Evolutionary conservation across 2,888 invertebrate genomes (phyloP), one percentile per base, ranked within the genome.

Genomic region (Ennomos fuscantarius): DNA sequence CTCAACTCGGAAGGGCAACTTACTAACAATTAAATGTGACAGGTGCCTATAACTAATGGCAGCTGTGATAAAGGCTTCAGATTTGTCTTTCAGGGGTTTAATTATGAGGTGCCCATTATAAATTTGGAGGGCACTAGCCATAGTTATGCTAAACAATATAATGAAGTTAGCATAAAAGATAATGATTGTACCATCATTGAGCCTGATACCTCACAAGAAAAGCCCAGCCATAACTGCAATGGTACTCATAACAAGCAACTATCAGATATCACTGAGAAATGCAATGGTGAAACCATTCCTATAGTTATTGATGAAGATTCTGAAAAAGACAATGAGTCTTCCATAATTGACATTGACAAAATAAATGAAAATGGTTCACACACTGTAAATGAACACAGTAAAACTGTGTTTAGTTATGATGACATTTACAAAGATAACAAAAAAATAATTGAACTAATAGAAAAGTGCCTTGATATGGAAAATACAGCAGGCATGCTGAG

Each of bases 401-500:
- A 12, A 1, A 6, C 34, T 9, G 36, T 37, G 11, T 43, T 5
- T 56, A 10, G 57, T 37, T 49, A 33, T 35, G 63, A 72, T 40
- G 47, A 50, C 1, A n/a, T 69, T 5, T 70, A 66, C 2, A 61
- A 61, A 60, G 76, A 78, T 46, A 78, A 82, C 49, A 65, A 62
- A 9, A 45, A 73, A 3, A 66, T 87, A 15, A 63, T 68, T 48
- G 68, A 82, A 48, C 71, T 89, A 10, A 68, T 86, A 24, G 67
- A 78, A 15, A 71, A 65, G 56, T 86, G 84, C 55, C 40, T 81
- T 1, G 56, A 63, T 3, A 59, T 81, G 53, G 78, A 81, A 54
- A 68, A 76, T 34, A 68, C 79, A 0, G 45, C 59, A 1, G 82
- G 76, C 12, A 86, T 89, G 84, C 12, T 53, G 0, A 70, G 76